These are phyloP conservation scores for Macrobrachium rosenbergii DNA, from an alignment of 1,140 invertebrate genomes.

Conservation along the genomic window DNA sequence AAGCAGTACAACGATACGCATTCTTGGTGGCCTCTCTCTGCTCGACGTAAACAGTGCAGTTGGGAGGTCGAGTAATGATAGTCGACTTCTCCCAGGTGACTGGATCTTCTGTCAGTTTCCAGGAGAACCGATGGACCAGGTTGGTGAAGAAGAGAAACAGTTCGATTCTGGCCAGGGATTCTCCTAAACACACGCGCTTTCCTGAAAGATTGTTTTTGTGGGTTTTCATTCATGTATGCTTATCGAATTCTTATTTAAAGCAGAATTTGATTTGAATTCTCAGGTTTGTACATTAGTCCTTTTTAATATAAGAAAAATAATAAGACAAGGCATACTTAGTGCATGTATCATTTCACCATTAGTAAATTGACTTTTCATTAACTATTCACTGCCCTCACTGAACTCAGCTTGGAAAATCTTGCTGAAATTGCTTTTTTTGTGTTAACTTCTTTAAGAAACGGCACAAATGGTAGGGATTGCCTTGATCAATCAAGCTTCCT, in stretches of 20 bases:
- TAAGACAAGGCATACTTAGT: too few species aligned
- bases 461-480: too few species aligned
- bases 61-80: slow-evolving; percentile 21
- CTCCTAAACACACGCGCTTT: slow-evolving; percentile 80
- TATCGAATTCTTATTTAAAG: not conserved
- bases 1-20: too few species aligned
- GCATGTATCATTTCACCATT: too few species aligned
- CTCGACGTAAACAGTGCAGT: not conserved
- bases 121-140: slow-evolving; percentile 77
- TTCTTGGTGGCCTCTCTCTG: not conserved
- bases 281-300: not conserved
- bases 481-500: too few species aligned
- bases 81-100: not conserved
- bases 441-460: too few species aligned
- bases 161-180: slow-evolving; percentile 79
- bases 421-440: too few species aligned
- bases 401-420: too few species aligned
- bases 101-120: slow-evolving; percentile 18
- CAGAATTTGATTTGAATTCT: not conserved
- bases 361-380: too few species aligned
- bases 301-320: too few species aligned
- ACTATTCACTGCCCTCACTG: too few species aligned
- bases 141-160: slow-evolving; percentile 78
- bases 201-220: slow-evolving; percentile 71
- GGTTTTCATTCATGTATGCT: not conserved